A percentile compares a stretch with the other conserved stretches of the same genome.
Evolutionary conservation across 2,797 vertebrate genomes (phyloP).

Genomic region (Phoebastria nigripes): DNA sequence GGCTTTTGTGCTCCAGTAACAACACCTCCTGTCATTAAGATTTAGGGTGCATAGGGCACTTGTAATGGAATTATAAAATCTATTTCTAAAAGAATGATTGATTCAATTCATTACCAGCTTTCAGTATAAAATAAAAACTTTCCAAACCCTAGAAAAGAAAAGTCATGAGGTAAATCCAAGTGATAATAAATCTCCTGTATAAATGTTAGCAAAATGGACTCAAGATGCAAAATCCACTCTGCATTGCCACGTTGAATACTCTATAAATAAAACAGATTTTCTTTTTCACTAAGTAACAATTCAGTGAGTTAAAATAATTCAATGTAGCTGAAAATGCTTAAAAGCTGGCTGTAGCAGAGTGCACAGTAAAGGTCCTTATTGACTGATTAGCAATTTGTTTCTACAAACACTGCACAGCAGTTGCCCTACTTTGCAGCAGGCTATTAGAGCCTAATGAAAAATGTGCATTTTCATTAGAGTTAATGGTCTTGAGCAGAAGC

Average conservation of each 20-base stretch:
- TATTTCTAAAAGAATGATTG: constrained; percentile 30
- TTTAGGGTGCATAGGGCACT: background rate
- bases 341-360: constrained; percentile 50
- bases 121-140: constrained; percentile 32
- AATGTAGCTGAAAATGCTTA: constrained; percentile 53
- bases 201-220: constrained; percentile 15
- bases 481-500: constrained; percentile 69
- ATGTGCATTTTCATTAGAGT: constrained; percentile 68
- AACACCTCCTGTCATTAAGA: constrained; percentile 11
- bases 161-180: background rate
- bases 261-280: constrained; percentile 61
- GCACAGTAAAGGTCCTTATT: constrained; percentile 39
- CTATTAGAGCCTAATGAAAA: constrained; percentile 72
- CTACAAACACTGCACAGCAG: constrained; percentile 69
- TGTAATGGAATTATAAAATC: constrained; percentile 47
- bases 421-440: constrained; percentile 56
- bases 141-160: background rate
- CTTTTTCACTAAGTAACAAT: constrained; percentile 51
- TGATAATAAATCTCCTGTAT: constrained; percentile 18
- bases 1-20: background rate
- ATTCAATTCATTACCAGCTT: constrained; percentile 24
- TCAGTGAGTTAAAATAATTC: constrained; percentile 64
- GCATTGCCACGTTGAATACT: background rate
- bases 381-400: constrained; percentile 73
- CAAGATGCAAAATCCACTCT: background rate